phyloP scores from a whole-genome alignment of 2,888 invertebrate genomes.

The Chesias legatella region DNA sequence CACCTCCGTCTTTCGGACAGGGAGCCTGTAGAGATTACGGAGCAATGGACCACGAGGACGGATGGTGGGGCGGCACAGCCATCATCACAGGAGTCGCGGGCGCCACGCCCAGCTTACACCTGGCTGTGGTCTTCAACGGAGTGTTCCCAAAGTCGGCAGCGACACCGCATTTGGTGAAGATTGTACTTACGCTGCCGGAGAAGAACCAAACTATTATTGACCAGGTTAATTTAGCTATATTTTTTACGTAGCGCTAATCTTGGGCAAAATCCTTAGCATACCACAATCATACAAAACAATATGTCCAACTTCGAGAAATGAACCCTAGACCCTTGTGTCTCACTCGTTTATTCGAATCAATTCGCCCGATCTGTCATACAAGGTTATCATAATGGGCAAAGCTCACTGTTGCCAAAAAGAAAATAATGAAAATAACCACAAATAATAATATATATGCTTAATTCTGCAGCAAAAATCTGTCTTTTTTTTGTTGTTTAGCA shows the following conservation, averaged over 20 bases:
- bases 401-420: too few relatives aligned
- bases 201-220: constrained; percentile 87
- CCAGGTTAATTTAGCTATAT: constrained; percentile 74
- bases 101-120: constrained; percentile 89
- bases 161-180: constrained; percentile 84
- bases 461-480: too few relatives aligned
- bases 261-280: too few relatives aligned
- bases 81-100: constrained; percentile 90
- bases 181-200: constrained; percentile 85
- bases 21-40: constrained; percentile 79
- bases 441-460: too few relatives aligned
- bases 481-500: constrained; percentile 19
- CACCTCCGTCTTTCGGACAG: constrained; percentile 82
- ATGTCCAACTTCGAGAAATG: too few relatives aligned
- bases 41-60: constrained; percentile 75
- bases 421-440: too few relatives aligned
- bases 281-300: too few relatives aligned
- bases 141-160: constrained; percentile 83
- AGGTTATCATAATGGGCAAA: too few relatives aligned
- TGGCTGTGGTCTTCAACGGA: constrained; percentile 91
- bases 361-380: too few relatives aligned
- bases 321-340: too few relatives aligned
- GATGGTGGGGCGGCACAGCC: constrained; percentile 93
- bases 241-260: background rate
- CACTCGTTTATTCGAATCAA: too few relatives aligned